Percentiles rank a stretch among this genome's conserved stretches.
These are phyloP conservation scores for Valencia hispanica DNA, from an alignment of 2,797 vertebrate genomes.

Conservation along the genomic window DNA sequence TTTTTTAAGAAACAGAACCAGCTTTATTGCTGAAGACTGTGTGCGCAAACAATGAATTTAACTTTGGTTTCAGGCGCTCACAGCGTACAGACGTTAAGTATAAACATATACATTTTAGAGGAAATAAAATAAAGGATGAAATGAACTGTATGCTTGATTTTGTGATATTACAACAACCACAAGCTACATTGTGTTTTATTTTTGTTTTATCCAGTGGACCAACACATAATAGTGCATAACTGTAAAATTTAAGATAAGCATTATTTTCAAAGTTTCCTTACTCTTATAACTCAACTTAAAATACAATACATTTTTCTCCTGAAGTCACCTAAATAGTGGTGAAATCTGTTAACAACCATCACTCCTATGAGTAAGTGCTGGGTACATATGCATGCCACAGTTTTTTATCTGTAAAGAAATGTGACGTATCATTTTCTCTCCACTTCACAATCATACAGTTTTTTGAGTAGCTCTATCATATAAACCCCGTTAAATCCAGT, in stretches of 20 bases:
- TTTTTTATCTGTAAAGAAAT: too few relatives aligned
- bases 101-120: not conserved
- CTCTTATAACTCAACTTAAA: not conserved
- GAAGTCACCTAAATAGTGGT: too few relatives aligned
- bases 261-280: not conserved
- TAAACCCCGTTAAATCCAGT: not conserved
- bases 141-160: not conserved
- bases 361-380: too few relatives aligned
- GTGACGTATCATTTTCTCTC: too few relatives aligned
- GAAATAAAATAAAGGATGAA: too few relatives aligned
- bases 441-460: not conserved
- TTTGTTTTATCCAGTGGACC: not conserved
- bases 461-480: not conserved
- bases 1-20: not conserved
- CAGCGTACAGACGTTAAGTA: not conserved
- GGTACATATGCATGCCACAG: too few relatives aligned
- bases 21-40: not conserved
- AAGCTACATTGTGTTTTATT: not conserved
- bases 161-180: not conserved
- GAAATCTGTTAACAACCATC: too few relatives aligned
- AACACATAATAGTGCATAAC: not conserved
- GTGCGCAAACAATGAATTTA: not conserved
- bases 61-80: not conserved
- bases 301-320: too few relatives aligned
- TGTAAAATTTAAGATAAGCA: not conserved